Percentiles rank a stretch among this genome's conserved stretches.
Evolutionary conservation across 92 coral and sea anemone genomes (phyloP).

Genomic region (Zoanthus solanderi): DNA sequence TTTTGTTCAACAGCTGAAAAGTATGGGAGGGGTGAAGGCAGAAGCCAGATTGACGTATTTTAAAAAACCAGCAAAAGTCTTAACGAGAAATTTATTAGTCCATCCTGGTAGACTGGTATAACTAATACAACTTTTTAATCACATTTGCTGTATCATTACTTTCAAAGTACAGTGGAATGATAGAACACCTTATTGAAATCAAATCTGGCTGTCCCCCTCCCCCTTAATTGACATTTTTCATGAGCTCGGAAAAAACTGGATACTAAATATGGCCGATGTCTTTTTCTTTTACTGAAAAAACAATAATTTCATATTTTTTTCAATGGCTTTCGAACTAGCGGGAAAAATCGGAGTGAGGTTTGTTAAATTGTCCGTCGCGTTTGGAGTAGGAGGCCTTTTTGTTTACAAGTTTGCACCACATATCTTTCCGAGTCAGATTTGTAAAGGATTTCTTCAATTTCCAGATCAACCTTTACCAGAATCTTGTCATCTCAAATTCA

Average conservation of each 20-base stretch:
- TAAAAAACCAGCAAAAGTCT: no score
- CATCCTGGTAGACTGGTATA: no score
- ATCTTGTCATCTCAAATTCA: slow-evolving; percentile 62
- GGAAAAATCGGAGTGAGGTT: slow-evolving; percentile 74
- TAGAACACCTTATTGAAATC: neutral
- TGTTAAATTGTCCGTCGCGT: slow-evolving; percentile 79
- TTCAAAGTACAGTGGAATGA: neutral
- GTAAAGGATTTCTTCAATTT: slow-evolving; percentile 59
- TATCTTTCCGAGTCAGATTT: slow-evolving; percentile 71
- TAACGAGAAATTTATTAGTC: no score
- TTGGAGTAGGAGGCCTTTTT: slow-evolving; percentile 84
- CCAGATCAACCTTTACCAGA: slow-evolving; percentile 70
- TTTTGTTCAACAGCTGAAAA: neutral
- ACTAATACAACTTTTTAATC: neutral
- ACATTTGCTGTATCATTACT: neutral
- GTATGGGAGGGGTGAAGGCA: neutral
- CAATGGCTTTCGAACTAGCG: slow-evolving; percentile 75
- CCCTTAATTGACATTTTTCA: neutral
- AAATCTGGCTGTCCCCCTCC: neutral
- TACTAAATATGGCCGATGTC: neutral
- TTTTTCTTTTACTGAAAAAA: neutral
- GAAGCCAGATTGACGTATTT: no score
- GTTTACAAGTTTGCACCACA: slow-evolving; percentile 74
- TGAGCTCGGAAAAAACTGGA: slow-evolving; percentile 25
- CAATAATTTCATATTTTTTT: neutral